Evolutionary conservation across 2,113 vertebrate species (phyloP), one percentile per base, ranked within the genome.

Genomic region (Plectropomus leopardus): DNA sequence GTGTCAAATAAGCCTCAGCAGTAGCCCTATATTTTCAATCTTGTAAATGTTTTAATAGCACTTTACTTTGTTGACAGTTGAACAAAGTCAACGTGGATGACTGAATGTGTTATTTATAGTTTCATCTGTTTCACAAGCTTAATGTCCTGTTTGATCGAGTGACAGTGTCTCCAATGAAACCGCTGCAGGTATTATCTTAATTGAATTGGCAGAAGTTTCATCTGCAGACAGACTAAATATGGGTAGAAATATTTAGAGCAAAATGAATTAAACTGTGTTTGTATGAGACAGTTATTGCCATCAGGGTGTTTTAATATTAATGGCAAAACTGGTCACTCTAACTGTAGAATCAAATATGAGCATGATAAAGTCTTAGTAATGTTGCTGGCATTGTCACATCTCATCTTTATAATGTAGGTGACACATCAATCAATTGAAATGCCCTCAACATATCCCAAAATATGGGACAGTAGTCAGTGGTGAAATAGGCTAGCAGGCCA

Each of bases 401-500:
- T 63, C n/a, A n/a, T n/a, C 70, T 50, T 28, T 53, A 13, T 7
- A 72, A 10, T 23, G 19, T 8, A 60, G 1, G 3, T 55, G 24
- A 58, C 14, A 11, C 32, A 23, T 23, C n/a, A 13, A 9, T 45
- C 19, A 9, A 17, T 7, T 30, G 44, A 48, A 66, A 30, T 21
- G 63, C 26, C 4, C 7, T 45, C 9, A 21, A n/a, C 10, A 17
- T 19, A 23, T 53, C 1, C 0, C 3, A 44, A 74, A 78, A 76
- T 72, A 59, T 77, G 40, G 45, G 75, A 10, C 66, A 78, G 51
- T 26, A 3, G 40, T 54, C 60, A 34, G 1, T 68, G 36, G 65
- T 70, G 53, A 89, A 91, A 73, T 86, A 86, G 88, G 85, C 80
- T 72, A 88, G 17, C 50, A 83, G 89, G 85, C 30, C 83, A 88